A percentile compares a stretch with the other conserved stretches of the same genome.
Evolutionary conservation across 2,888 invertebrate species (phyloP).

Genomic region (Drosophila multiciliata): DNA sequence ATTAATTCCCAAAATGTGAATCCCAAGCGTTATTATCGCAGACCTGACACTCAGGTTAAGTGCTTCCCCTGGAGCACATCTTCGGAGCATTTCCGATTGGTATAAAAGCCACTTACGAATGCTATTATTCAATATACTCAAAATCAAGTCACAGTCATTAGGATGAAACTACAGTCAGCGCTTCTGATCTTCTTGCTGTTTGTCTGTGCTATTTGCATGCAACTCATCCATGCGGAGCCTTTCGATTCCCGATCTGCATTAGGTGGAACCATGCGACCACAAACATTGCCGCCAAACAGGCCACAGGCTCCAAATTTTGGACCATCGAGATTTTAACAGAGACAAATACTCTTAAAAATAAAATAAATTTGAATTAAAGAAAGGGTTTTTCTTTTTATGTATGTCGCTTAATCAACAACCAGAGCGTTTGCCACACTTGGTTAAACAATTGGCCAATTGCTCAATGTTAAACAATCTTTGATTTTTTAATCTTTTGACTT

Average conservation of each 20-base stretch:
- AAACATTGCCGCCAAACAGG: constrained; percentile 49
- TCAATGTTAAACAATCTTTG: constrained; percentile 36
- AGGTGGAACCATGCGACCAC: constrained; percentile 24
- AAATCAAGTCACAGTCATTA: constrained; percentile 16
- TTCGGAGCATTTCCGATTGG: neutral
- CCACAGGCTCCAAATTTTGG: constrained; percentile 28
- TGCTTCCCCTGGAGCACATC: constrained; percentile 28
- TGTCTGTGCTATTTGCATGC: constrained; percentile 32
- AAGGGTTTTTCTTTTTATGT: constrained; percentile 22
- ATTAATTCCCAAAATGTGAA: neutral
- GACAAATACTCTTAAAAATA: neutral
- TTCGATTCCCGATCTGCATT: constrained; percentile 1
- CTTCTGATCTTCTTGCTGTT: constrained; percentile 37
- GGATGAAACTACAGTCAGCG: constrained; percentile 51
- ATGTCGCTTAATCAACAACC: constrained; percentile 43
- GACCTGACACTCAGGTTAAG: constrained; percentile 6
- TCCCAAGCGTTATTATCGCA: constrained; percentile 21
- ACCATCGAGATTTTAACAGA: constrained; percentile 12
- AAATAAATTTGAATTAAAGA: constrained; percentile 23
- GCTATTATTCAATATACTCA: neutral
- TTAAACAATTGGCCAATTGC: constrained; percentile 25
- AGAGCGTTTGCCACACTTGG: constrained; percentile 24
- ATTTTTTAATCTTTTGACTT: constrained; percentile 38
- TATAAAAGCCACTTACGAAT: constrained; percentile 17
- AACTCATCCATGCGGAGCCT: constrained; percentile 26